Evolutionary conservation across 2,797 vertebrate genomes (phyloP).

Genomic region (Podargus strigoides): DNA sequence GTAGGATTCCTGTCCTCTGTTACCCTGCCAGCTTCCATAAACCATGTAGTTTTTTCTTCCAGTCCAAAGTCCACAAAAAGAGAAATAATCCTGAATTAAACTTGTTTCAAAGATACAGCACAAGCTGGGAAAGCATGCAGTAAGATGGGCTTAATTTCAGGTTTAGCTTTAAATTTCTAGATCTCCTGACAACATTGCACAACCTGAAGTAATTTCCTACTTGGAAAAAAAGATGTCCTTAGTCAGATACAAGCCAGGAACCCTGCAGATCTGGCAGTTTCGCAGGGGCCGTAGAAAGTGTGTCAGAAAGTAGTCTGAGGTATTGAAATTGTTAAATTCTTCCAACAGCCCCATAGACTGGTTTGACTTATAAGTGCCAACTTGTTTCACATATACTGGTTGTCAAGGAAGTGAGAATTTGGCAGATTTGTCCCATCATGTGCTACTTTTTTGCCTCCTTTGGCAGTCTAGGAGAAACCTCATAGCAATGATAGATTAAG

Average conservation of each 20-base stretch:
- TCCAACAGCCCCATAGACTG: background rate
- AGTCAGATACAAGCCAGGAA: background rate
- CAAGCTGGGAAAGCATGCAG: background rate
- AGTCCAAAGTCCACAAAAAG: background rate
- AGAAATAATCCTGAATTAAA: background rate
- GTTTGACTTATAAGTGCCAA: background rate
- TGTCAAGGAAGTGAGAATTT: background rate
- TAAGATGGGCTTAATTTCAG: background rate
- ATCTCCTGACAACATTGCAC: background rate
- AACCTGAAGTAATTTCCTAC: background rate
- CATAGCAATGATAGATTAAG: background rate
- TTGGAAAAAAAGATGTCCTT: background rate
- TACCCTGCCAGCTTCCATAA: background rate
- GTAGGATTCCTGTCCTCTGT: background rate
- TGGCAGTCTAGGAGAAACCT: background rate
- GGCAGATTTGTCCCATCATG: background rate
- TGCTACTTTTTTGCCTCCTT: background rate
- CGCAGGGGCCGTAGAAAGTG: background rate
- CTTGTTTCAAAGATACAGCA: background rate
- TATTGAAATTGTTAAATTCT: background rate
- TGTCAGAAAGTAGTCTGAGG: background rate
- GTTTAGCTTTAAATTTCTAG: slow-evolving; percentile 1
- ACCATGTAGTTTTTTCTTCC: background rate
- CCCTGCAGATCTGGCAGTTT: background rate
- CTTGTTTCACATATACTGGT: background rate